Percentiles rank a stretch among this genome's conserved stretches.
phyloP scores from a whole-genome alignment of 2,113 vertebrate genomes.

The Nycticorax nycticorax region DNA sequence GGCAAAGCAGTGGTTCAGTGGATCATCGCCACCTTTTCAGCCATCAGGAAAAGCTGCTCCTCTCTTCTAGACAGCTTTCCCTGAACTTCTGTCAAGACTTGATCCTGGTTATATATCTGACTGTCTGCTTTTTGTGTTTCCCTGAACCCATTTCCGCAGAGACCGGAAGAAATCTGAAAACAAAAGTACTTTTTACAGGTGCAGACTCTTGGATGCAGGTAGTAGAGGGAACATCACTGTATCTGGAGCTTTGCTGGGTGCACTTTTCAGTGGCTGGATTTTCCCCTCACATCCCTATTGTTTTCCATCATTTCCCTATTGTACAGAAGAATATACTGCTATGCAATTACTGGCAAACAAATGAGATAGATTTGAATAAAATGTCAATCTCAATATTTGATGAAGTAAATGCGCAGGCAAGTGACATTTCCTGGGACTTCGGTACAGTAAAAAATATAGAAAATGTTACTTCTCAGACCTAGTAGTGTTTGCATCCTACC shows the following conservation, averaged over 20 bases:
- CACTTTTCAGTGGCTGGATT: background rate
- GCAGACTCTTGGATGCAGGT: background rate
- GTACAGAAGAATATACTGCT: background rate
- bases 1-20: background rate
- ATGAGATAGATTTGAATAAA: background rate
- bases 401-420: background rate
- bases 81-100: background rate
- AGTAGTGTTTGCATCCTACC: background rate
- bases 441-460: background rate
- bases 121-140: background rate
- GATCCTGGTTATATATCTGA: background rate
- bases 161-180: background rate
- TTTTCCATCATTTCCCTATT: background rate
- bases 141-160: background rate
- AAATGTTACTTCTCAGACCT: background rate
- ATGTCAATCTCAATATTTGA: background rate
- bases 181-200: background rate
- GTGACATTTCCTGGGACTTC: background rate
- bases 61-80: background rate
- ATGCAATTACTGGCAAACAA: background rate
- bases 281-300: background rate
- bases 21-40: background rate
- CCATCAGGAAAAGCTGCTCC: background rate
- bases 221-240: background rate
- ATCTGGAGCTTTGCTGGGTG: background rate